Evolutionary conservation across 1,140 invertebrate genomes (phyloP).

Genomic region (Nephila pilipes): DNA sequence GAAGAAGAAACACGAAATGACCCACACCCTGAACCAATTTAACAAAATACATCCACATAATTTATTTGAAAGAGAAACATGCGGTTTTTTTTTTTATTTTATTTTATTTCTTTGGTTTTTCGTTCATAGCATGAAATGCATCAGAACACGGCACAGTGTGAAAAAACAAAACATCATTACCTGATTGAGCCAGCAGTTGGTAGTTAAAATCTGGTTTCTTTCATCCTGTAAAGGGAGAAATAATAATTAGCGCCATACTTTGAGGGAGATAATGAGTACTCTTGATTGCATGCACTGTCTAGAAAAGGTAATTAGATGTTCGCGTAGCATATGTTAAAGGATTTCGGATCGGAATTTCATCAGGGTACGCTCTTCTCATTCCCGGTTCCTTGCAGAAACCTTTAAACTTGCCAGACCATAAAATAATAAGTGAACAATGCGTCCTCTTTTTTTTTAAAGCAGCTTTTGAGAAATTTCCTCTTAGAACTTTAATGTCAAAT

Average conservation of each 20-base stretch:
- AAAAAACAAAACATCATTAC: constrained; percentile 78
- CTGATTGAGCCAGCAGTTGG: constrained; percentile 83
- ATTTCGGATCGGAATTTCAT: constrained; percentile 23
- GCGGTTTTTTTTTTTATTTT: no score
- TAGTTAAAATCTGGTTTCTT: constrained; percentile 83
- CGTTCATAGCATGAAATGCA: background rate
- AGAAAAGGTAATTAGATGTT: constrained; percentile 36
- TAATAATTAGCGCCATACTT: constrained; percentile 54
- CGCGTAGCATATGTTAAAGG: constrained; percentile 37
- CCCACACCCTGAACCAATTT: background rate
- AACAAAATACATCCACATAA: background rate
- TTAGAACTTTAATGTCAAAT: constrained; percentile 2
- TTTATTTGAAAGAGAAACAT: background rate
- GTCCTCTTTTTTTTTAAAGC: background rate
- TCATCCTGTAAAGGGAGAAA: constrained; percentile 80
- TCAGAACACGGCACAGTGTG: background rate
- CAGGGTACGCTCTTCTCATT: background rate
- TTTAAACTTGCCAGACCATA: constrained; percentile 19
- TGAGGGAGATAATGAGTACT: constrained; percentile 17
- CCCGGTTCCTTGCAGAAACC: background rate
- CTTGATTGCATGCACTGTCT: background rate
- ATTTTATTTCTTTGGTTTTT: background rate
- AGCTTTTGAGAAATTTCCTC: background rate
- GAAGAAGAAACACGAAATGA: constrained; percentile 33
- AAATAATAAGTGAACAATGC: constrained; percentile 39